Evolutionary conservation across 2,113 vertebrate species (phyloP), one percentile per base, ranked within the genome.

Genomic region (Strix uralensis): DNA sequence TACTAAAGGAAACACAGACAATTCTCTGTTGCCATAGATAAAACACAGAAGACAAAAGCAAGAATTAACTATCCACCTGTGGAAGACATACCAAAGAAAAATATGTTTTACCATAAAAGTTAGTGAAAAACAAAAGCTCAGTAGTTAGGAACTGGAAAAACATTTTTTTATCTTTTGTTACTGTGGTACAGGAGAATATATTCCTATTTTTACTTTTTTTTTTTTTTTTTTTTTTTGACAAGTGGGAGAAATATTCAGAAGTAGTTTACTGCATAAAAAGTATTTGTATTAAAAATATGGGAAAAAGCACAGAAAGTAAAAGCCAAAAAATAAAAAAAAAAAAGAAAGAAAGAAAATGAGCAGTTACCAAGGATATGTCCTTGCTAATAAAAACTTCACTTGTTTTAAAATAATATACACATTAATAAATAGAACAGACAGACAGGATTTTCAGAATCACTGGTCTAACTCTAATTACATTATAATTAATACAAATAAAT

Each of bases 131-230:
- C 2, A 54, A 61, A 77, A 49, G 15, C 11, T 66, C 8, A 19
- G 9, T 67, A 84, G 81, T 40, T 61, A 54, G 69, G 27, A 79
- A 57, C 21, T 69, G 3, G 13, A 62, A 83, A 88, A 63, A 49
- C 3, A 25, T 70, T 86, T 81, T 27, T 10, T 70, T 3, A 22
- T 44, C 13, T 82, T 87, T 44, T 87, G 3, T 23, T 51, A 42
- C 13, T 40, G 7, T 62, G 27, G 22, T 55, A 65, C 25, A 86
- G 13, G 10, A 1, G 1, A 79, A 47, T 1, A 0, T 46, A 61
- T 22, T 54, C 17, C 2, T 55, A 32, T 79, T 82, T 61, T 63
- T 6, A 27, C 3, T 1, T 3, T 14, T 61, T 49, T 66, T 81
- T 61, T 46, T 18, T 46, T 46, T 46, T 46, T 46, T 46, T 17